A percentile compares a stretch with the other conserved stretches of the same genome.
Evolutionary conservation across 2,113 vertebrate species (phyloP).

Genomic region (Pseudorhombus dupliciocellatus): DNA sequence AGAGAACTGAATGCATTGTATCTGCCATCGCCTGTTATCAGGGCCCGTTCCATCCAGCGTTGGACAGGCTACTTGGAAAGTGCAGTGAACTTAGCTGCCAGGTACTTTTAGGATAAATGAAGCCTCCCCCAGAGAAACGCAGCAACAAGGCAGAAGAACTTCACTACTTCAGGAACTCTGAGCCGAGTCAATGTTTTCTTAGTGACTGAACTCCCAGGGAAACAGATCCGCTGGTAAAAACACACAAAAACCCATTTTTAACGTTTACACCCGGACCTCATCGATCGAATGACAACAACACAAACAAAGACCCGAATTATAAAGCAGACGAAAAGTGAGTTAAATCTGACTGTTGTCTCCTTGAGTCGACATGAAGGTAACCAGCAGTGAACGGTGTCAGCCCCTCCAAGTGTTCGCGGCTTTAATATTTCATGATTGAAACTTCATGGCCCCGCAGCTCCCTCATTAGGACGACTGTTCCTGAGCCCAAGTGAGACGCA

Average conservation of each 20-base stretch:
- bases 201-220: not conserved
- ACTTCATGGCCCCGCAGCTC: slow-evolving; percentile 24
- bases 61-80: not conserved
- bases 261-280: too few relatives aligned
- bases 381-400: slow-evolving; percentile 1
- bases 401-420: slow-evolving; percentile 30
- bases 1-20: not conserved
- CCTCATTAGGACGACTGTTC: slow-evolving; percentile 46
- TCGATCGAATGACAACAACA: too few relatives aligned
- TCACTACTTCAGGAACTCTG: not conserved
- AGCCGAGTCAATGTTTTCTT: not conserved
- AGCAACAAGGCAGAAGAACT: not conserved
- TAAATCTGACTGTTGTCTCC: too few relatives aligned
- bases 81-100: not conserved
- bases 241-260: not conserved
- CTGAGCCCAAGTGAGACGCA: slow-evolving; percentile 28
- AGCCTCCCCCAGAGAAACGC: not conserved
- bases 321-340: too few relatives aligned
- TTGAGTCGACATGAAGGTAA: not conserved
- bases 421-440: slow-evolving; percentile 51
- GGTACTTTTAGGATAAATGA: not conserved
- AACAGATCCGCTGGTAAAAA: not conserved
- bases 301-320: too few relatives aligned
- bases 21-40: slow-evolving; percentile 8
- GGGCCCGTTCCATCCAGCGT: not conserved